Conservation (phyloP, 2,113 vertebrate species). For the Megaleporinus macrocephalus region DNA sequence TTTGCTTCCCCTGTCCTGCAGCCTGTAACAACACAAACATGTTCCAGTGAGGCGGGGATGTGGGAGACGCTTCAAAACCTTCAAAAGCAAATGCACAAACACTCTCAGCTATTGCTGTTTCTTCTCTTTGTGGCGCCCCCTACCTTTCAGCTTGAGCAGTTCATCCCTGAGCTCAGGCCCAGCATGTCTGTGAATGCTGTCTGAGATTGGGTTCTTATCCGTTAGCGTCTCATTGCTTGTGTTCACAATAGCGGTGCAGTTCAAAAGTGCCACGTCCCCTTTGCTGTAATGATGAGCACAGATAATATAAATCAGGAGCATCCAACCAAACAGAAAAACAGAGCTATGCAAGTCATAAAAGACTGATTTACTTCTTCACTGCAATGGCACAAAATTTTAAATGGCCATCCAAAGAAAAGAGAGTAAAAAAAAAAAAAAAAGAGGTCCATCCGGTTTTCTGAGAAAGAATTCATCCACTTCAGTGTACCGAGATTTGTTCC, state of each 20-base stretch:
- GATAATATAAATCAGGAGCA: not conserved
- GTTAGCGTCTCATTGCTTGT: slow-evolving; percentile 94
- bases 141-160: slow-evolving; percentile 94
- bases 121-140: not conserved
- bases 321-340: slow-evolving; percentile 21
- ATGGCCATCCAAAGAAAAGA: not conserved
- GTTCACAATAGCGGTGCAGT: slow-evolving; percentile 93
- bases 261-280: slow-evolving; percentile 89
- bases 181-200: slow-evolving; percentile 88
- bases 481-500: not conserved
- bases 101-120: not conserved
- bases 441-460: not conserved
- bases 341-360: not conserved
- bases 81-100: not conserved
- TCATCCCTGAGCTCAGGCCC: slow-evolving; percentile 91
- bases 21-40: slow-evolving; percentile 73
- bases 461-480: not conserved
- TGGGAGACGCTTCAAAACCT: not conserved
- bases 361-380: not conserved
- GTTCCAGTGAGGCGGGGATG: not conserved
- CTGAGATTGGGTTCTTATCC: slow-evolving; percentile 94
- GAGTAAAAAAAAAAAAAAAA: not conserved
- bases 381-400: not conserved
- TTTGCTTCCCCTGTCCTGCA: slow-evolving; percentile 96
- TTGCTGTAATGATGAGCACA: slow-evolving; percentile 73